phyloP scores from a whole-genome alignment of 2,888 invertebrate species.

The Lasioglossum figueresi region DNA sequence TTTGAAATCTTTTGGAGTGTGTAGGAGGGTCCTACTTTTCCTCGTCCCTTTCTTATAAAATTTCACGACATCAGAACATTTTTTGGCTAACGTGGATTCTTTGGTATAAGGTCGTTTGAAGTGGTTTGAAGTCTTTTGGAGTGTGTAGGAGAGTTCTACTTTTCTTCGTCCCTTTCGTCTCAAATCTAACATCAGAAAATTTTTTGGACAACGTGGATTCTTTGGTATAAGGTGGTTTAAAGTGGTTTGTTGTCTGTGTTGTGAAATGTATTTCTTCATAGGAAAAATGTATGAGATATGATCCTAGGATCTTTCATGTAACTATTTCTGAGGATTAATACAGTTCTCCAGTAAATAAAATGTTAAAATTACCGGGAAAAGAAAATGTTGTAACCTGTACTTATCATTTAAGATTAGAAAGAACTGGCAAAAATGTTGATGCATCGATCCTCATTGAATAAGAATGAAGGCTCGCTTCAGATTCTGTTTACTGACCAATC shows the following conservation, averaged over 20 bases:
- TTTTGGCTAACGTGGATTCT: too few relatives aligned
- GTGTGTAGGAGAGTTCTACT: not conserved
- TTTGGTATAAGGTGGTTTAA: not conserved
- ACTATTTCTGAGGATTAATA: not conserved
- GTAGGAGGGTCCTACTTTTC: too few relatives aligned
- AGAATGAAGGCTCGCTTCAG: too few relatives aligned
- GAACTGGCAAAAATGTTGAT: not conserved
- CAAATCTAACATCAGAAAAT: not conserved
- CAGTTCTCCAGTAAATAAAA: not conserved
- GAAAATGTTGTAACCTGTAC: not conserved
- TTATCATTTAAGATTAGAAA: not conserved
- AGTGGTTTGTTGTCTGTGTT: not conserved
- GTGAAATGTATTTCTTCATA: not conserved
- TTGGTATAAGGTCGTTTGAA: not conserved
- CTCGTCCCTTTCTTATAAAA: too few relatives aligned
- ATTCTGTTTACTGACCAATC: not conserved
- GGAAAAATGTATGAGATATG: not conserved
- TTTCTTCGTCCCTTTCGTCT: not conserved
- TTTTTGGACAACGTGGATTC: not conserved
- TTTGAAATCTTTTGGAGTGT: too few relatives aligned
- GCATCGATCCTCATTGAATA: not conserved
- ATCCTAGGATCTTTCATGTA: not conserved
- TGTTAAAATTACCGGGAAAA: not conserved
- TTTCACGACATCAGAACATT: too few relatives aligned
- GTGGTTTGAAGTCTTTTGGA: not conserved